Percentiles rank a stretch among this genome's conserved stretches.
phyloP scores from a whole-genome alignment of 2,113 vertebrate species.

The Oreochromis spilurus region DNA sequence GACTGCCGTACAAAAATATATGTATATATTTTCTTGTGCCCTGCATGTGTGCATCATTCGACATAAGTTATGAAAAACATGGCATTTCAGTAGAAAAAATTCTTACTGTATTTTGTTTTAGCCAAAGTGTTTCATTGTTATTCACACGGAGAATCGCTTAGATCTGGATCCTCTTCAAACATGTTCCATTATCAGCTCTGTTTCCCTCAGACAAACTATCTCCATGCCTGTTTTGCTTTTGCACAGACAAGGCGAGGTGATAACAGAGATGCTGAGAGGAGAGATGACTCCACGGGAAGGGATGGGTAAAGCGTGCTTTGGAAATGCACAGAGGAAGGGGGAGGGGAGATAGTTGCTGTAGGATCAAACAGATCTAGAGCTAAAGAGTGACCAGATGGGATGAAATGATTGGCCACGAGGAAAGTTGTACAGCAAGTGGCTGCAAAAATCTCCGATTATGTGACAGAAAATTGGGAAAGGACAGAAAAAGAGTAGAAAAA shows the following conservation, averaged over 20 bases:
- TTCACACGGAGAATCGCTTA: neutral
- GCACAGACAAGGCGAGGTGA: neutral
- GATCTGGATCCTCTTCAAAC: slow-evolving; percentile 6
- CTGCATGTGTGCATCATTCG: neutral
- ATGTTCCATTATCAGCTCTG: neutral
- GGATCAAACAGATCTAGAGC: neutral
- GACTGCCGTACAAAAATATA: neutral
- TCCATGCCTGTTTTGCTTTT: neutral
- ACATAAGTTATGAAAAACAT: neutral
- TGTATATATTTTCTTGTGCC: neutral
- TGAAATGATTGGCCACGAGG: neutral
- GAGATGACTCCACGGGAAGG: neutral
- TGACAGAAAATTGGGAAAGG: neutral
- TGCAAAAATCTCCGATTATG: neutral
- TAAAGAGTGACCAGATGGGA: neutral
- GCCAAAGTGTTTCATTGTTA: neutral
- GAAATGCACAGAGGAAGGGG: neutral
- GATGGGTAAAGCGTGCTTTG: neutral
- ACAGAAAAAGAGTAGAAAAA: neutral
- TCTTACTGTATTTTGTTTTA: neutral
- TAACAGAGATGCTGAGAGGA: neutral
- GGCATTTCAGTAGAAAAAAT: neutral
- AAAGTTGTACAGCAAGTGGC: neutral
- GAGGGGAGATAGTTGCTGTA: neutral
- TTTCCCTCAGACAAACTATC: neutral